These are phyloP conservation scores for Myzus persicae DNA, from an alignment of 1,140 invertebrate genomes.

Conservation along the genomic window DNA sequence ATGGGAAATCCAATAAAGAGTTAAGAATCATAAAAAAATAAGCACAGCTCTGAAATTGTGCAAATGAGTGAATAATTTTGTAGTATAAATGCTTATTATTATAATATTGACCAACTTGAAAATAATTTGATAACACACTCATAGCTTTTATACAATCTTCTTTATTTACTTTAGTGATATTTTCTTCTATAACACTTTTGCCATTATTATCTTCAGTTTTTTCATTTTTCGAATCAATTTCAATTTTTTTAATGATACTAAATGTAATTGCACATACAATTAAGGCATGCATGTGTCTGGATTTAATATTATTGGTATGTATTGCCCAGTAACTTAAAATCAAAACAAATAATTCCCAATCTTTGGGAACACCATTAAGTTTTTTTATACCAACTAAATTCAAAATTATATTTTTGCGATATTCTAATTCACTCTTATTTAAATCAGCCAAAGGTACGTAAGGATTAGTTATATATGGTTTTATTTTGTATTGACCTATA, in stretches of 20 bases:
- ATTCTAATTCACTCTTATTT: slow-evolving; percentile 34
- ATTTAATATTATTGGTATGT: slow-evolving; percentile 56
- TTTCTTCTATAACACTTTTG: slow-evolving; percentile 17
- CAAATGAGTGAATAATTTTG: slow-evolving; percentile 49
- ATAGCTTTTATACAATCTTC: slow-evolving; percentile 18
- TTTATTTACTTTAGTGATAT: slow-evolving; percentile 12
- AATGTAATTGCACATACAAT: slow-evolving; percentile 60
- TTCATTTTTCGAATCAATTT: neutral
- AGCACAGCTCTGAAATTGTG: slow-evolving; percentile 56
- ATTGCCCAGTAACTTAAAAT: slow-evolving; percentile 61
- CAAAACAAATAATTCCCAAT: slow-evolving; percentile 61
- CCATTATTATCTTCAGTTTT: neutral
- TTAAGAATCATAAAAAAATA: slow-evolving; percentile 54
- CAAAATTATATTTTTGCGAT: slow-evolving; percentile 53
- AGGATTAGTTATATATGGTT: neutral
- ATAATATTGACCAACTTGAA: slow-evolving; percentile 24
- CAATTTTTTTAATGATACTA: slow-evolving; percentile 48
- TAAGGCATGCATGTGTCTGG: slow-evolving; percentile 60
- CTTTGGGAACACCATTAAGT: slow-evolving; percentile 57
- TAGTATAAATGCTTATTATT: slow-evolving; percentile 54
- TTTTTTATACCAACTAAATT: slow-evolving; percentile 56
- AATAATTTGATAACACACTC: neutral
- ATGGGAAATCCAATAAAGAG: slow-evolving; percentile 57
- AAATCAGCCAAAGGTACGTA: slow-evolving; percentile 41
- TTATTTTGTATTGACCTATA: slow-evolving; percentile 36